Conservation (phyloP, 2,888 invertebrate species). For the Trissonchulus sp. region DNA sequence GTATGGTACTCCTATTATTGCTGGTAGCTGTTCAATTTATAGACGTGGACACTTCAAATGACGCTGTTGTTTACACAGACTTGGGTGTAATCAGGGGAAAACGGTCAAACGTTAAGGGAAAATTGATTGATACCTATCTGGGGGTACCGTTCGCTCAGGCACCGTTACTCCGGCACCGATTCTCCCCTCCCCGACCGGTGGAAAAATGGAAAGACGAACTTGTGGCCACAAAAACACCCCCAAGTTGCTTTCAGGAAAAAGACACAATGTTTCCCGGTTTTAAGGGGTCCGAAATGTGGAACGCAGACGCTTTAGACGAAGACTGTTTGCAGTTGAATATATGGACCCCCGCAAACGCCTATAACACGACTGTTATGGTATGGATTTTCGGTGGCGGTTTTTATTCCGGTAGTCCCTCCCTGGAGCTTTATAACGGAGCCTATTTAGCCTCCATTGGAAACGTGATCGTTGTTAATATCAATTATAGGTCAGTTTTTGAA, state of each 20-base stretch:
- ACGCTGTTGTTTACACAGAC: not conserved
- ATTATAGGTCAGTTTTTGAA: too few species aligned
- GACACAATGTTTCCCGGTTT: constrained; percentile 41
- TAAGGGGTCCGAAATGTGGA: constrained; percentile 83
- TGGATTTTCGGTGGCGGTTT: constrained; percentile 54
- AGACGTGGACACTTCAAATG: too few species aligned
- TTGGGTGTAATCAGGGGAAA: not conserved
- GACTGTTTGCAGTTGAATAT: constrained; percentile 92
- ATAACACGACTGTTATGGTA: constrained; percentile 48
- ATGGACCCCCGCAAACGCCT: constrained; percentile 64
- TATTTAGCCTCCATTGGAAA: constrained; percentile 51
- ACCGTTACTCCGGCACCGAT: constrained; percentile 28
- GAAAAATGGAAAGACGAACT: not conserved
- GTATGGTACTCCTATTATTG: too few species aligned
- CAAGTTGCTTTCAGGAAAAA: constrained; percentile 9
- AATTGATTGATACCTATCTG: constrained; percentile 13
- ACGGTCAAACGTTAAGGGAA: not conserved
- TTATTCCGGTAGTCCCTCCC: constrained; percentile 53
- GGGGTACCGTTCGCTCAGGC: constrained; percentile 30
- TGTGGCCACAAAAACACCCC: constrained; percentile 7
- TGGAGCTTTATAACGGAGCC: constrained; percentile 57
- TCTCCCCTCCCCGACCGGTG: constrained; percentile 12
- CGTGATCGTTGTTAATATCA: constrained; percentile 49
- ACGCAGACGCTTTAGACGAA: constrained; percentile 82
- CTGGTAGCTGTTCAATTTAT: too few species aligned